phyloP scores from a whole-genome alignment of 2,113 vertebrate species.

The Mobula hypostoma region DNA sequence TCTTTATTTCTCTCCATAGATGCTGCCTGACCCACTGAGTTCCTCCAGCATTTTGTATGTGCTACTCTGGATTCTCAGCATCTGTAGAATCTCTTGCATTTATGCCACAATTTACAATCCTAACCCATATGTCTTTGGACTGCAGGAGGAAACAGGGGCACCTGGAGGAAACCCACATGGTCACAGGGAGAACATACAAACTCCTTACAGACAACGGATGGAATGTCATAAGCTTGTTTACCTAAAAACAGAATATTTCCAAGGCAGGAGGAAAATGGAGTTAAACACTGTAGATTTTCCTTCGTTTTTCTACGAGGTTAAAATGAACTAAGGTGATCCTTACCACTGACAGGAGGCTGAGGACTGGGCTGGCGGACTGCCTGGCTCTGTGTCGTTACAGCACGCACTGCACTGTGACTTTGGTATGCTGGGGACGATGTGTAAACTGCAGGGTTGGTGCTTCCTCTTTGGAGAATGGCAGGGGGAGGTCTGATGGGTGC shows the following conservation, averaged over 20 bases:
- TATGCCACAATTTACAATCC: too few species aligned
- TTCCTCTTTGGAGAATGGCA: conserved; percentile 52
- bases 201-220: background rate
- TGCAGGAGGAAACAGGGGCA: too few species aligned
- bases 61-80: too few species aligned
- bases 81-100: too few species aligned
- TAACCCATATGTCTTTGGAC: too few species aligned
- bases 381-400: conserved; percentile 58
- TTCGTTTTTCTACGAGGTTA: background rate
- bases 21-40: too few species aligned
- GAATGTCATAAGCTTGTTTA: background rate
- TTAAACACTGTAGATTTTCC: background rate
- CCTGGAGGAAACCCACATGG: too few species aligned
- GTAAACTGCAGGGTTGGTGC: conserved; percentile 53
- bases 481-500: conserved; percentile 59
- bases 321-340: conserved; percentile 34
- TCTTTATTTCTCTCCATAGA: too few species aligned
- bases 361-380: conserved; percentile 61
- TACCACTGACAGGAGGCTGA: conserved; percentile 54
- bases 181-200: too few species aligned
- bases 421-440: conserved; percentile 60
- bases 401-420: conserved; percentile 58
- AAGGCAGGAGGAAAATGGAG: background rate
- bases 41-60: too few species aligned
- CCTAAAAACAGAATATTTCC: background rate